Percentiles rank a stretch among this genome's conserved stretches.
These are phyloP conservation scores for Pagrus major DNA, from an alignment of 2,113 vertebrate species.

Conservation along the genomic window DNA sequence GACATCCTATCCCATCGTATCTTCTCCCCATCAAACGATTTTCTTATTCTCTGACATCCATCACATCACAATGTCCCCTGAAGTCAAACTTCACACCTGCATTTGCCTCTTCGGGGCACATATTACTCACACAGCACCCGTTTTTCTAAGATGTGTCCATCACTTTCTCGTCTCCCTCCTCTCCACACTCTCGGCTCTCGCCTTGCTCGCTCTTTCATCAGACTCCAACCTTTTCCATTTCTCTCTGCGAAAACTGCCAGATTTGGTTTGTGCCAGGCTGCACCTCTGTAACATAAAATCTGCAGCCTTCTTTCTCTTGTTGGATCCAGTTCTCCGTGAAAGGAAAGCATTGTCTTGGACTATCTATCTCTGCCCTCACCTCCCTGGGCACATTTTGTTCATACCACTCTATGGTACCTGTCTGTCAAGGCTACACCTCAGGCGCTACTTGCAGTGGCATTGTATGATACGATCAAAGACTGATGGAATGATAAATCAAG, in stretches of 20 bases:
- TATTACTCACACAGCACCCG: not conserved
- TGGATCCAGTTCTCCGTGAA: not conserved
- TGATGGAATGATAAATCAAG: constrained; percentile 6
- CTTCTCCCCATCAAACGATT: not conserved
- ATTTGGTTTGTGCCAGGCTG: not conserved
- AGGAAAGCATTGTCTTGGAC: not conserved
- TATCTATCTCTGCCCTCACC: not conserved
- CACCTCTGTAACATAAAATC: not conserved
- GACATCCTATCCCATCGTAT: too few relatives aligned
- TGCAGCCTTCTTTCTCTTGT: not conserved
- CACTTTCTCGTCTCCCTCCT: not conserved
- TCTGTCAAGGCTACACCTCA: not conserved
- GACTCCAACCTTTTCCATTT: not conserved
- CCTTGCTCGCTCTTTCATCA: constrained; percentile 1
- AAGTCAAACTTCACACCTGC: not conserved
- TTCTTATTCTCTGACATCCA: not conserved
- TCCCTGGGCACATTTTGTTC: constrained; percentile 20
- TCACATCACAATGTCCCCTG: not conserved
- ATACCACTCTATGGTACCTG: not conserved
- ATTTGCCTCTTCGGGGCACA: not conserved
- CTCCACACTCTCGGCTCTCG: too few relatives aligned
- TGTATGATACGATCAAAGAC: constrained; percentile 4
- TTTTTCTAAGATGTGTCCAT: not conserved
- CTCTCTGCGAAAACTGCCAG: not conserved
- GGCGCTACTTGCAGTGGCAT: not conserved